Percentiles rank a stretch among this genome's conserved stretches.
These are phyloP conservation scores for Podocnemis expansa DNA, from an alignment of 2,113 vertebrate genomes.

Conservation along the genomic window DNA sequence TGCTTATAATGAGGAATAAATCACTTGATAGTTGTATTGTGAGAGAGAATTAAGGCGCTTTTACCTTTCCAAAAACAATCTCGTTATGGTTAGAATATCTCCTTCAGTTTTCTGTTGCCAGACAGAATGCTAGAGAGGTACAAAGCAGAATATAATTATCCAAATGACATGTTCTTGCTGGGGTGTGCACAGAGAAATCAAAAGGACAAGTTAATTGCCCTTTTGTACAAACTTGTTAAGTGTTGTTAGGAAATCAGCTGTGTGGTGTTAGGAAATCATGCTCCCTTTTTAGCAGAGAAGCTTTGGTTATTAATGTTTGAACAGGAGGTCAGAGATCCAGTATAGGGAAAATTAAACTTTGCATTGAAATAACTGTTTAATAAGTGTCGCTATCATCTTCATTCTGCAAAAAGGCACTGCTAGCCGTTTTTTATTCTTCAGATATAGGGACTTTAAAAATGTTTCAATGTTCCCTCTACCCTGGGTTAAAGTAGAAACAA, in stretches of 20 bases:
- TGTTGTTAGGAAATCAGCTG: neutral
- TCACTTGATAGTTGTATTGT: too few species aligned
- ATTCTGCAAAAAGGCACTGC: neutral
- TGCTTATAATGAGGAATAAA: neutral
- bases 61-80: neutral
- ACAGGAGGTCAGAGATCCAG: neutral
- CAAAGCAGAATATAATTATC: neutral
- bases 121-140: neutral
- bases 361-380: neutral
- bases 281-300: neutral
- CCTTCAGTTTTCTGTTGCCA: neutral
- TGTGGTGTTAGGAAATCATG: fast-evolving
- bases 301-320: fast-evolving
- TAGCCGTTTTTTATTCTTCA: neutral
- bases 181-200: neutral
- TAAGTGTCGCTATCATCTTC: neutral
- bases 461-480: neutral
- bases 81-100: neutral
- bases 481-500: neutral
- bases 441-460: neutral
- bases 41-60: neutral
- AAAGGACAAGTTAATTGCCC: neutral
- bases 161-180: neutral
- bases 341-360: neutral
- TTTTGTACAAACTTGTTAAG: neutral